Evolutionary conservation across 2,888 invertebrate genomes (phyloP), one percentile per base, ranked within the genome.

Genomic region (Crepidodera aurea): DNA sequence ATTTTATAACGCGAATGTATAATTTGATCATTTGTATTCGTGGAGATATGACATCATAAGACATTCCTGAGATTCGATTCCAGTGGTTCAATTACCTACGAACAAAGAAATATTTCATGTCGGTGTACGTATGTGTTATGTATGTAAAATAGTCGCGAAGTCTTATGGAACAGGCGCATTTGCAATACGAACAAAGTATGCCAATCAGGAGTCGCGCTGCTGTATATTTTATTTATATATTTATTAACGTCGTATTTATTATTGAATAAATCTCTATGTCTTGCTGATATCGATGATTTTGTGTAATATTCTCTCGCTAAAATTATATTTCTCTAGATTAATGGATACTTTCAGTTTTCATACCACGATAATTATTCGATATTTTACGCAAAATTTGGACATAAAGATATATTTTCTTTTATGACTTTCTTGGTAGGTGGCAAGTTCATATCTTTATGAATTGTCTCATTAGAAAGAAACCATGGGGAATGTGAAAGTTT

Each of bases 61-160:
- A 57, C 57, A 57, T 57, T 57, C 57, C 57, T 50, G 27, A 57
- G 57, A 57, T 57, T 57, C 57, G 57, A 57, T 48, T 48, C 57
- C 48, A 57, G 48, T 48, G 57, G 57, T 57, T 57, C 57, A 57
- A 57, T 57, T 57, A 57, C 57, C 57, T 57, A 37, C 48, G 57
- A 57, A 57, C 57, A 57, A 57, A 57, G 57, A 57, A 48, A 57
- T 57, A 57, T 57, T 57, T 57, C 56, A 57, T 48, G 57, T 57
- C 48, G 27, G n/a, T 57, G 56, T 56, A 19, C 40, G 48, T 48
- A 50, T 57, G 57, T 50, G 39, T 57, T 50, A 39, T 57, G 57
- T 57, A 57, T 57, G 57, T 48, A 50, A 57, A 57, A 57, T 34
- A 48, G 44, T 18, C 48, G 37, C 25, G 13, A 27, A 48, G 16